A percentile compares a stretch with the other conserved stretches of the same genome.
phyloP scores from a whole-genome alignment of 1,140 invertebrate species.

The Vollenhovia emeryi region DNA sequence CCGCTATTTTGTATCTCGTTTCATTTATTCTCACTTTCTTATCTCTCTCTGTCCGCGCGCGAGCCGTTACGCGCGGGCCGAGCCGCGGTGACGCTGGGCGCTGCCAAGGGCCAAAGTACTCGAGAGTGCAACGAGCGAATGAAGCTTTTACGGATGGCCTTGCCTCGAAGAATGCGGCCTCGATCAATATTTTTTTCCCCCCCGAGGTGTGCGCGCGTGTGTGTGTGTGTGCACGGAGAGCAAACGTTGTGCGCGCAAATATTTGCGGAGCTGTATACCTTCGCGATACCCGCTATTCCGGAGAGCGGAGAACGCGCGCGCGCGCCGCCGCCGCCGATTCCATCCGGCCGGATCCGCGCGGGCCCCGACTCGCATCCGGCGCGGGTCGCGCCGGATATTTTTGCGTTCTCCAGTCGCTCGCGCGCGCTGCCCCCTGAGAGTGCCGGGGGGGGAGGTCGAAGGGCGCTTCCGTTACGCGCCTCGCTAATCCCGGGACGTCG shows the following conservation, averaged over 20 bases:
- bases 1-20: too few species aligned
- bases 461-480: neutral
- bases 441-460: too few species aligned
- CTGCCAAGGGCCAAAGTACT: too few species aligned
- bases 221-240: too few species aligned
- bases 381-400: neutral
- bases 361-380: neutral
- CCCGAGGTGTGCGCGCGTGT: neutral
- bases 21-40: neutral
- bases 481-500: slow-evolving; percentile 9
- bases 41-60: neutral
- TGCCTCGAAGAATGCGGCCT: slow-evolving; percentile 19
- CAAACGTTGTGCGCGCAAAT: slow-evolving; percentile 33
- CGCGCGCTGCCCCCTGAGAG: too few species aligned
- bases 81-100: too few species aligned
- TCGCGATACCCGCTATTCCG: slow-evolving; percentile 15
- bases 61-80: too few species aligned
- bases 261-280: slow-evolving; percentile 22
- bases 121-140: slow-evolving; percentile 19
- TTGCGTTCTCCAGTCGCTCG: neutral
- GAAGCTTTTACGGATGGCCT: slow-evolving; percentile 22
- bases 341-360: neutral
- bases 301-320: neutral
- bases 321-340: too few species aligned
- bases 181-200: slow-evolving; percentile 45